These are phyloP conservation scores for Agriopis leucophaearia DNA, from an alignment of 2,888 invertebrate genomes.

Conservation along the genomic window DNA sequence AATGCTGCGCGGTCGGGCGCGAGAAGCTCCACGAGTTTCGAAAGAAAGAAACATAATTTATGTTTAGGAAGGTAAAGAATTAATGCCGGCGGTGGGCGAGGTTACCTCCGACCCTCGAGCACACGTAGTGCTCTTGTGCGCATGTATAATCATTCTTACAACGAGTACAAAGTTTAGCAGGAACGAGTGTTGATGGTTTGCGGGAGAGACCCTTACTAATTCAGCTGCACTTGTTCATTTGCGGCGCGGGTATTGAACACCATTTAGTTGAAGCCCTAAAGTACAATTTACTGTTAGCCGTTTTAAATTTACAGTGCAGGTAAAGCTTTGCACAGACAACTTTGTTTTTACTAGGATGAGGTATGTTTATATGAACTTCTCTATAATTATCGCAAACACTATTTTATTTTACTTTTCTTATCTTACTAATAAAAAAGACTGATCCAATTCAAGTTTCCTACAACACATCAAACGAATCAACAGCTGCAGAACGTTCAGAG, in stretches of 20 bases:
- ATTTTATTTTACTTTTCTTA: too few species aligned
- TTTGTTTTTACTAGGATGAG: too few species aligned
- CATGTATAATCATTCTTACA: conserved; percentile 49
- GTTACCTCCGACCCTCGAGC: conserved; percentile 17
- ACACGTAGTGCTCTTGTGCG: conserved; percentile 12
- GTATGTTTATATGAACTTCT: too few species aligned
- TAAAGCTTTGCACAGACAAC: background rate
- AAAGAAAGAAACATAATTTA: conserved; percentile 47
- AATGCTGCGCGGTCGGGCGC: conserved; percentile 40
- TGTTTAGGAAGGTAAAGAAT: conserved; percentile 48
- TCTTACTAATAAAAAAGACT: too few species aligned
- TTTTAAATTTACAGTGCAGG: background rate
- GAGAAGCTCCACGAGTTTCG: conserved; percentile 21
- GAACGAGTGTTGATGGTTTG: conserved; percentile 35
- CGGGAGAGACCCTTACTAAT: conserved; percentile 20
- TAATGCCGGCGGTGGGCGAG: conserved; percentile 40
- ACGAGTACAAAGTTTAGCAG: conserved; percentile 41
- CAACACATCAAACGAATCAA: too few species aligned
- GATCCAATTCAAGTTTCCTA: too few species aligned
- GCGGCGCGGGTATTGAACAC: conserved; percentile 3
- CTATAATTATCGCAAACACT: too few species aligned
- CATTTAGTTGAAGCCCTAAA: conserved; percentile 2
- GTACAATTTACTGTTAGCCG: conserved; percentile 3
- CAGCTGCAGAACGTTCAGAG: too few species aligned
- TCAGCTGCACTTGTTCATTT: conserved; percentile 17